Evolutionary conservation across 2,113 vertebrate genomes (phyloP), one percentile per base, ranked within the genome.

Genomic region (Thunnus maccoyii): DNA sequence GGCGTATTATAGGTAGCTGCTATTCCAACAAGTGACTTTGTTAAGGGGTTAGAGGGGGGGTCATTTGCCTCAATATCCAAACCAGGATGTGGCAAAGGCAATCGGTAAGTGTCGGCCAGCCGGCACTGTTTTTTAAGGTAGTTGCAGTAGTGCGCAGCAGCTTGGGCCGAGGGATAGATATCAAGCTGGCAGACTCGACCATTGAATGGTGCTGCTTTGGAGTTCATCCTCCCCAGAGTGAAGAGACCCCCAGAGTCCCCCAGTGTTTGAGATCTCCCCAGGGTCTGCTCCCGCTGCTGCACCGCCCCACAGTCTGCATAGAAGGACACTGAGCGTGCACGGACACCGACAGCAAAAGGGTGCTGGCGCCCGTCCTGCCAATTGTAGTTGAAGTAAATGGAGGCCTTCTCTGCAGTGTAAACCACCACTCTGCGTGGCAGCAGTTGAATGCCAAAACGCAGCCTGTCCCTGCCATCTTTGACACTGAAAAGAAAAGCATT

Each of bases 401-500:
- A 94, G 18, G 96, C 93, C 83, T 96, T 97, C 84, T 96, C 96
- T 18, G 96, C 96, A 10, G 94, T 93, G 82, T 98, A 87, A 4
- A 99, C 96, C 0, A 91, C 96, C 88, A 99, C 88, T 87, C 96
- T 96, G 76, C 91, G 96, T 0, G 96, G 96, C 17, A 98, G 94
- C 67, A 99, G 94, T 85, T 99, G 98, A 16, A 99, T 91, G 86
- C 97, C 98, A 81, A 99, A 96, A 72, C 93, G 96, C 85, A 99
- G 94, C 82, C 94, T 94, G 87, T 94, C 96, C 92, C 92, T 95
- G 72, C 70, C 62, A 80, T 92, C 96, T 90, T 93, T 96, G 86
- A 99, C 86, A 91, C 96, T 97, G 94, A 99, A 97, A 92, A 99
- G 94, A 92, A 99, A 99, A 79, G 98, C 97, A 89, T 98, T 97